Percentiles rank a stretch among this genome's conserved stretches.
phyloP scores from a whole-genome alignment of 2,113 vertebrate genomes.

The Phaethon lepturus region DNA sequence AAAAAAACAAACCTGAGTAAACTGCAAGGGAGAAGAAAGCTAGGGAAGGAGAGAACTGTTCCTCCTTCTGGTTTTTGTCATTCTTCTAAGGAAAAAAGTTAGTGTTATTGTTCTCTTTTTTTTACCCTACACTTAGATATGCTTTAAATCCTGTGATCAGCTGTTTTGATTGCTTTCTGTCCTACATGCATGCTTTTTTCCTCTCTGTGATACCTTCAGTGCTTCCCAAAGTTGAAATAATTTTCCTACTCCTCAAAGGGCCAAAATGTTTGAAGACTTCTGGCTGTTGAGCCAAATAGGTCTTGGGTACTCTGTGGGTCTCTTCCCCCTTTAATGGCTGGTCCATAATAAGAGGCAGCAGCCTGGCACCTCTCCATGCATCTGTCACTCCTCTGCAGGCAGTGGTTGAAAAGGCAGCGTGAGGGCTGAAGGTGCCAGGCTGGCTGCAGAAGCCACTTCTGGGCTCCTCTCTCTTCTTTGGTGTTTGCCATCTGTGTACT shows the following conservation, averaged over 20 bases:
- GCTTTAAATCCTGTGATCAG: background rate
- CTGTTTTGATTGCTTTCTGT: background rate
- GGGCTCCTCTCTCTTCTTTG: background rate
- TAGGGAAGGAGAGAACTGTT: background rate
- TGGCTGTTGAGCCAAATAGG: background rate
- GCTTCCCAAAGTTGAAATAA: background rate
- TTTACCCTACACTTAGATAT: background rate
- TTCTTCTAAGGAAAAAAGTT: background rate
- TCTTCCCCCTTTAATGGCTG: background rate
- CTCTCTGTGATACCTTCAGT: background rate
- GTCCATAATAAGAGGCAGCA: background rate
- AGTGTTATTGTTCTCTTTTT: background rate
- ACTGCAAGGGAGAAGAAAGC: background rate
- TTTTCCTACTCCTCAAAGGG: background rate
- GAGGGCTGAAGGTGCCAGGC: background rate
- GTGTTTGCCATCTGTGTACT: background rate
- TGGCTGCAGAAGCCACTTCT: background rate
- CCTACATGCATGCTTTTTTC: background rate
- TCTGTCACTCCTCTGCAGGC: fast-evolving
- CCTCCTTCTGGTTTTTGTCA: background rate
- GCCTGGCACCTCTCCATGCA: background rate
- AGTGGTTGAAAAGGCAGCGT: background rate
- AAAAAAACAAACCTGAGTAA: background rate
- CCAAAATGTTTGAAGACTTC: background rate
- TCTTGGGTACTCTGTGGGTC: background rate